These are phyloP conservation scores for Poicephalus meyeri DNA, from an alignment of 2,113 vertebrate genomes.

Conservation along the genomic window DNA sequence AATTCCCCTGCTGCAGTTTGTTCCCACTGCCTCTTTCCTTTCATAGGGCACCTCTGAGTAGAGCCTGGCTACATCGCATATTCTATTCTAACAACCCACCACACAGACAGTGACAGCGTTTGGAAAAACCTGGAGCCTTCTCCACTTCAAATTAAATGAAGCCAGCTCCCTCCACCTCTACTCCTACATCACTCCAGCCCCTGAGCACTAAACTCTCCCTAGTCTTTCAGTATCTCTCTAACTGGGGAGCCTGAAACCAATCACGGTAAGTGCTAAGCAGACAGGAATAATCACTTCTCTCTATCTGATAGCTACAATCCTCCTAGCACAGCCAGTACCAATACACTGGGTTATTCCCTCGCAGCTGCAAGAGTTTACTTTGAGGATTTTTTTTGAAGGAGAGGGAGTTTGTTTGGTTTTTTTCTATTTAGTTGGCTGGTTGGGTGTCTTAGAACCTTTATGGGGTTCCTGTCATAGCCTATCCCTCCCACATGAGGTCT, in stretches of 20 bases:
- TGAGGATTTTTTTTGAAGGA: too few relatives aligned
- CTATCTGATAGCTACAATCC: accelerated
- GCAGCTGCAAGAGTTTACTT: background rate
- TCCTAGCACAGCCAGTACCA: background rate
- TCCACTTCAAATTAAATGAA: background rate
- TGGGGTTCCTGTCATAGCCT: background rate
- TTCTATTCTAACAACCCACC: background rate
- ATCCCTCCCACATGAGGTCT: background rate
- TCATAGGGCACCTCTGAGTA: background rate
- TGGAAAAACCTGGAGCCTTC: background rate
- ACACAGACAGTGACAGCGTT: background rate
- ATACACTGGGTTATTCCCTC: background rate
- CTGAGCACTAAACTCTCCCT: background rate
- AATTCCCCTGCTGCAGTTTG: background rate
- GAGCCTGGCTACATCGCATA: background rate
- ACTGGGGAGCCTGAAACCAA: background rate
- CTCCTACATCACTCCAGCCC: background rate
- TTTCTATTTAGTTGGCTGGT: background rate
- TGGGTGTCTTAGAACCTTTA: background rate
- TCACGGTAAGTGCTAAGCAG: background rate
- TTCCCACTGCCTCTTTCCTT: background rate
- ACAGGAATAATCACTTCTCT: background rate
- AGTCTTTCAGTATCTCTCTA: background rate
- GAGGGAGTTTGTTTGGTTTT: too few relatives aligned
- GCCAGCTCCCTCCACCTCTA: background rate